Evolutionary conservation across 1,140 invertebrate species (phyloP).

Genomic region (Harlomillsia oculata): DNA sequence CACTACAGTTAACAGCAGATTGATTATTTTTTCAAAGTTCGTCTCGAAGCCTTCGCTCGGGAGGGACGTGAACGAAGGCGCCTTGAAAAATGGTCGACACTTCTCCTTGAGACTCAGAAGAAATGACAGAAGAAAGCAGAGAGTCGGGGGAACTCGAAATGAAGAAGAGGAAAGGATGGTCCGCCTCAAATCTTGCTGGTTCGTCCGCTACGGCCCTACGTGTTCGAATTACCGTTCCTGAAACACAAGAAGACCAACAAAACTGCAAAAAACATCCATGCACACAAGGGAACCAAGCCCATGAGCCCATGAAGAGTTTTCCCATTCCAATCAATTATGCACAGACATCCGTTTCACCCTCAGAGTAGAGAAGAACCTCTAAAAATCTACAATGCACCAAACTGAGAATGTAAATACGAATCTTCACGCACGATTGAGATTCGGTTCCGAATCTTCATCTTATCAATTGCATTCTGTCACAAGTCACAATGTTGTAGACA

Average conservation of each 20-base stretch:
- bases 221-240: constrained; percentile 11
- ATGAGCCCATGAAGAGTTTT: background rate
- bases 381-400: background rate
- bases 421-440: too few species aligned
- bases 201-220: constrained; percentile 21
- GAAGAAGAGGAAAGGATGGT: constrained; percentile 68
- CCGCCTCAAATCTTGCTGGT: constrained; percentile 50
- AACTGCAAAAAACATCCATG: background rate
- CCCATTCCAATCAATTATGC: background rate
- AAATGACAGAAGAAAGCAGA: background rate
- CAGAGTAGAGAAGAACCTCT: background rate
- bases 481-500: too few species aligned
- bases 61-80: background rate
- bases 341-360: background rate
- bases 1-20: background rate
- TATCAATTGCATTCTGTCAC: too few species aligned
- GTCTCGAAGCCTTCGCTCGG: background rate
- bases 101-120: background rate
- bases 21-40: background rate
- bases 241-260: background rate
- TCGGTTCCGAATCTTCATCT: too few species aligned
- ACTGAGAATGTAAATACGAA: background rate
- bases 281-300: background rate
- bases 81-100: background rate
- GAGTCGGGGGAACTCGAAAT: constrained; percentile 50